These are phyloP conservation scores for Hyla sarda DNA, from an alignment of 2,113 vertebrate species.

Conservation along the genomic window DNA sequence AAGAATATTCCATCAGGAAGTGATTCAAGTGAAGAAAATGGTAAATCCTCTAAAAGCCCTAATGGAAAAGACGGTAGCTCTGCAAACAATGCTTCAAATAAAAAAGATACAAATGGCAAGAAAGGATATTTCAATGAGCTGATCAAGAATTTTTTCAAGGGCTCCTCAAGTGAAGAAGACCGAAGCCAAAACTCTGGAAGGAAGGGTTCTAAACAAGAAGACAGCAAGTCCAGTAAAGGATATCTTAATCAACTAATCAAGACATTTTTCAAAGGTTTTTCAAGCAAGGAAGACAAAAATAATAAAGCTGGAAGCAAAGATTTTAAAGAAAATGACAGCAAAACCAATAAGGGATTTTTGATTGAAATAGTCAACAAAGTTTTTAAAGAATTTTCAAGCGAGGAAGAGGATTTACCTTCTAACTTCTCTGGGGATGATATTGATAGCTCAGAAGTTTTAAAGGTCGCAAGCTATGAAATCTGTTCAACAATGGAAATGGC, in stretches of 20 bases:
- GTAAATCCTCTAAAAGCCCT: background rate
- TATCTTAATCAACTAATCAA: background rate
- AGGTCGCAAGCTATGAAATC: background rate
- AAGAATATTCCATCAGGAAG: too few relatives aligned
- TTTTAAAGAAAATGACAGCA: background rate
- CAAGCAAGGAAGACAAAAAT: background rate
- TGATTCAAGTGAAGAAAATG: background rate
- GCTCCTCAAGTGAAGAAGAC: slow-evolving; percentile 15
- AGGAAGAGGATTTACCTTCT: background rate
- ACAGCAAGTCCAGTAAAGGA: background rate
- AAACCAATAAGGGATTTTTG: background rate
- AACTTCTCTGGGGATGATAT: background rate
- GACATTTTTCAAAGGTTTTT: background rate
- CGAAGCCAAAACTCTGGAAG: background rate
- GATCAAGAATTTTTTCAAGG: background rate
- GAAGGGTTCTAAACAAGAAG: background rate
- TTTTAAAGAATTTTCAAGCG: background rate
- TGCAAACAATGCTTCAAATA: background rate
- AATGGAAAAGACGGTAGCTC: background rate
- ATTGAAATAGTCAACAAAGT: background rate
- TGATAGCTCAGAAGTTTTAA: background rate
- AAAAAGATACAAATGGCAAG: background rate
- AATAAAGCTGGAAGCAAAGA: background rate
- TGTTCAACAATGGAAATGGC: background rate
- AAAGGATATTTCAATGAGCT: background rate